Percentiles rank a stretch among this genome's conserved stretches.
Evolutionary conservation across 2,113 vertebrate genomes (phyloP).

Genomic region (Capreolus pygargus): DNA sequence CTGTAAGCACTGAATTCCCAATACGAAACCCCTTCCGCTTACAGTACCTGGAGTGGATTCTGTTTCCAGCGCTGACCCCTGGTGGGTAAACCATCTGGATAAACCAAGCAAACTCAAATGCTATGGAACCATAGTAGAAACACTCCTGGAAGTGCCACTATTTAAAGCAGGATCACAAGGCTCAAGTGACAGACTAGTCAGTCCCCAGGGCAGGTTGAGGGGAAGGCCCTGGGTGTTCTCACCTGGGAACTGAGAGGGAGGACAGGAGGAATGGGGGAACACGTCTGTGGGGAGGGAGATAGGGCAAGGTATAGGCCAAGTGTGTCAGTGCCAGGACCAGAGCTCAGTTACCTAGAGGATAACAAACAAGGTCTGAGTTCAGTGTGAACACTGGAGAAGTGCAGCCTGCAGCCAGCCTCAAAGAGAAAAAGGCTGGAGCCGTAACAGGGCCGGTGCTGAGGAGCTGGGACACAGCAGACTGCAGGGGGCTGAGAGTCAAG

Average conservation of each 20-base stretch:
- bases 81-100: not conserved
- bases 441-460: not conserved
- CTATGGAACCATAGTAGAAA: not conserved
- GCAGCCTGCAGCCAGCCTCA: not conserved
- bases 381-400: not conserved
- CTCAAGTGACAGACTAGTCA: not conserved
- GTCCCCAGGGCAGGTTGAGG: not conserved
- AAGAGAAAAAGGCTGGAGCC: not conserved
- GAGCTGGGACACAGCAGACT: too few relatives aligned
- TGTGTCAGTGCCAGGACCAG: fast-evolving
- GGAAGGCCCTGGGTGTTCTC: not conserved
- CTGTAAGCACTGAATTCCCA: not conserved
- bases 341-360: not conserved
- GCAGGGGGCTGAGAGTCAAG: not conserved
- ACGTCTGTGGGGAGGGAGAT: not conserved
- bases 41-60: not conserved
- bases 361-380: not conserved
- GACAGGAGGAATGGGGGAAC: fast-evolving
- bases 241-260: not conserved
- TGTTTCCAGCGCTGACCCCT: not conserved
- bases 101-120: not conserved
- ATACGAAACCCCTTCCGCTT: not conserved
- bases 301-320: not conserved
- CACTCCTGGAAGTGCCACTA: not conserved
- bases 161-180: not conserved